These are phyloP conservation scores for Geranospiza caerulescens DNA, from an alignment of 2,797 vertebrate species.

Conservation along the genomic window DNA sequence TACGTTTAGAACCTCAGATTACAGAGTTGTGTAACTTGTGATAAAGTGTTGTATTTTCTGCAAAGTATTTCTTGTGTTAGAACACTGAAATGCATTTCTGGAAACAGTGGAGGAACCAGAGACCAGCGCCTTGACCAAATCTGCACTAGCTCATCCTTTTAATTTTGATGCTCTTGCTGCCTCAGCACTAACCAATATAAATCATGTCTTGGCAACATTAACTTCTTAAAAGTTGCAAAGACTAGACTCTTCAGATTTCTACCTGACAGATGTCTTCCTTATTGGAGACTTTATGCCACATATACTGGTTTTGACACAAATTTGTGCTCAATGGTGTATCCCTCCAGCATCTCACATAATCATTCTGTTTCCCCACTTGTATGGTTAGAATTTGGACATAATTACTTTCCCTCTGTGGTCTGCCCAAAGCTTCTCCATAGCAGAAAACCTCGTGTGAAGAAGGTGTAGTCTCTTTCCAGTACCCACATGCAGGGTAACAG, in stretches of 20 bases:
- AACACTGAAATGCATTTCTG: background rate
- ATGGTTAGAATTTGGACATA: background rate
- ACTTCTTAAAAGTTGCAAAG: background rate
- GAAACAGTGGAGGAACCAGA: background rate
- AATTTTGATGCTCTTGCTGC: background rate
- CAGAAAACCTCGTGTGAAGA: background rate
- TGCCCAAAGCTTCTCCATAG: background rate
- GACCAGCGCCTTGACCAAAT: background rate
- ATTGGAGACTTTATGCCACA: fast-evolving
- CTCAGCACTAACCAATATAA: background rate
- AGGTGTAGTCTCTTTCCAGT: background rate
- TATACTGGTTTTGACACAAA: background rate
- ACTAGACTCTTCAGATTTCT: background rate
- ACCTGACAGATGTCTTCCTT: background rate
- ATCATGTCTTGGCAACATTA: background rate
- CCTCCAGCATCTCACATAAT: background rate
- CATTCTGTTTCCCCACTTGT: background rate
- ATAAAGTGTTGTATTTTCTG: background rate
- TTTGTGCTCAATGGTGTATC: background rate
- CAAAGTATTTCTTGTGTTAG: background rate
- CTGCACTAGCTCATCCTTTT: background rate
- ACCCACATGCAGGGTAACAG: fast-evolving
- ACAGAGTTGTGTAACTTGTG: background rate
- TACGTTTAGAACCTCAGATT: background rate
- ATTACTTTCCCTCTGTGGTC: background rate